Percentiles rank a stretch among this genome's conserved stretches.
phyloP scores from a whole-genome alignment of 2,113 vertebrate species.

The Brachirus orientalis region DNA sequence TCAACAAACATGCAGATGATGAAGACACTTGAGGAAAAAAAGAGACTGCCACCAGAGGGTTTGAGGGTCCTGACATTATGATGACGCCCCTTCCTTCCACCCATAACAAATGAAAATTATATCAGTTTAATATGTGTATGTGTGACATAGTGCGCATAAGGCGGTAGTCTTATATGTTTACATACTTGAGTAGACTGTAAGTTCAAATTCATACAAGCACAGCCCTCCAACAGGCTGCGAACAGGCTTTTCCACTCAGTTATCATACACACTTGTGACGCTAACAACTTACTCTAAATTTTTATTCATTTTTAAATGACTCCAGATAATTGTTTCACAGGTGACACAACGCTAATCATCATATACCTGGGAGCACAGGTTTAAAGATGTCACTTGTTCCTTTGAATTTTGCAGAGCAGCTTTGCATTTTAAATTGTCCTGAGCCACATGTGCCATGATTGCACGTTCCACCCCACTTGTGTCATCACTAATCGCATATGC shows the following conservation, averaged over 20 bases:
- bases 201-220: conserved; percentile 30
- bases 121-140: conserved; percentile 52
- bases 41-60: conserved; percentile 32
- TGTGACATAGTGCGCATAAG: conserved; percentile 51
- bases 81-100: conserved; percentile 60
- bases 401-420: too few species aligned
- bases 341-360: too few species aligned
- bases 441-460: too few species aligned
- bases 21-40: conserved; percentile 31
- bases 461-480: too few species aligned
- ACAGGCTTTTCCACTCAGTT: background rate
- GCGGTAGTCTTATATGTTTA: conserved; percentile 52
- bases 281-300: background rate
- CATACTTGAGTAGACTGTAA: conserved; percentile 13
- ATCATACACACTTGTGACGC: conserved; percentile 12
- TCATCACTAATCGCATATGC: too few species aligned
- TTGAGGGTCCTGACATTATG: conserved; percentile 27
- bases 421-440: too few species aligned
- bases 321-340: too few species aligned
- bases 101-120: conserved; percentile 44
- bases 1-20: conserved; percentile 49
- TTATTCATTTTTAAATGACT: background rate
- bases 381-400: too few species aligned
- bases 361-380: too few species aligned
- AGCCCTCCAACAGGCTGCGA: conserved; percentile 1